A percentile compares a stretch with the other conserved stretches of the same genome.
phyloP scores from a whole-genome alignment of 1,140 invertebrate species.

The Eulimnadia texana region DNA sequence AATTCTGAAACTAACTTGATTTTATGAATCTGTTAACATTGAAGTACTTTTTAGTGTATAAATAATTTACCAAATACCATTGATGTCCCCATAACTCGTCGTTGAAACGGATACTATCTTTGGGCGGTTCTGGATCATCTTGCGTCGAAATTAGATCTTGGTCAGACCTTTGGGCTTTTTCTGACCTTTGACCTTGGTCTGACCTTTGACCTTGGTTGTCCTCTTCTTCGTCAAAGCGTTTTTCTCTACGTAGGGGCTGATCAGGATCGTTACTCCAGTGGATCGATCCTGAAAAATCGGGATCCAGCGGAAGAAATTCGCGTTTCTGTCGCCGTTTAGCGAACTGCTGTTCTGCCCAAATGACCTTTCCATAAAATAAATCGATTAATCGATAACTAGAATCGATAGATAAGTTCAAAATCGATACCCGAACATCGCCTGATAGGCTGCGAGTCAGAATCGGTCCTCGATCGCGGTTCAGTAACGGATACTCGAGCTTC shows the following conservation, averaged over 20 bases:
- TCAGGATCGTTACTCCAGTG: not conserved
- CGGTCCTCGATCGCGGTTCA: slow-evolving; percentile 21
- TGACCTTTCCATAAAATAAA: slow-evolving; percentile 33
- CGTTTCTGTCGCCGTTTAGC: slow-evolving; percentile 45
- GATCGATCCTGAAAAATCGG: not conserved
- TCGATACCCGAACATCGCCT: slow-evolving; percentile 31
- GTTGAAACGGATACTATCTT: slow-evolving; percentile 41
- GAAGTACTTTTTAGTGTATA: not conserved
- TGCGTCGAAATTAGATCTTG: too few species aligned
- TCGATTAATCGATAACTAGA: not conserved
- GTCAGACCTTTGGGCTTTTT: not conserved
- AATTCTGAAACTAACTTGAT: slow-evolving; percentile 7
- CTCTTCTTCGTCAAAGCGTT: not conserved
- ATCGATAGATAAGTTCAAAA: not conserved
- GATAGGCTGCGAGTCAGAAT: slow-evolving; percentile 26
- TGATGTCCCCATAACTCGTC: slow-evolving; percentile 74
- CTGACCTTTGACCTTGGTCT: too few species aligned
- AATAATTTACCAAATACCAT: slow-evolving; percentile 93
- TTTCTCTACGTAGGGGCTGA: slow-evolving; percentile 2
- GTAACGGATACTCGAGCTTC: slow-evolving; percentile 28
- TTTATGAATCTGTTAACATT: not conserved
- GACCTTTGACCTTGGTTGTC: not conserved
- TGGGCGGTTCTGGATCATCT: not conserved
- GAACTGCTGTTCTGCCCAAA: slow-evolving; percentile 53
- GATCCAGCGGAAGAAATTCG: slow-evolving; percentile 29